Percentiles rank a stretch among this genome's conserved stretches.
These are phyloP conservation scores for Tolypeutes matacus DNA, from an alignment of 2,797 vertebrate species.

Conservation along the genomic window DNA sequence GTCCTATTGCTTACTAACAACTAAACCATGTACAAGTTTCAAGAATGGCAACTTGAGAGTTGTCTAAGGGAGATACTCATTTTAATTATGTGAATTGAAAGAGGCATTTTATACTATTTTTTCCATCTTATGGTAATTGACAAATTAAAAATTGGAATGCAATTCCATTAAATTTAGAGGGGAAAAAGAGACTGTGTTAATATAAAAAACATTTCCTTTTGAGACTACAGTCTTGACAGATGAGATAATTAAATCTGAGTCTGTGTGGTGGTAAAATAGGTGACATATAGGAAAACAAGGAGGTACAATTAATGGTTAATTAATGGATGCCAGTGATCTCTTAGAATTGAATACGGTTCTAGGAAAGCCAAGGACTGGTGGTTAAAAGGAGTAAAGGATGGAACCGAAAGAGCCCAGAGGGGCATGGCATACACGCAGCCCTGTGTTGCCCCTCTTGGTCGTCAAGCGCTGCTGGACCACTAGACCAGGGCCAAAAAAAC, in stretches of 20 bases:
- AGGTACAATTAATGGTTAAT: slow-evolving; percentile 54
- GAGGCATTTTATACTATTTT: slow-evolving; percentile 23
- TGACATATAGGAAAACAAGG: slow-evolving; percentile 63
- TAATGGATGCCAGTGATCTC: slow-evolving; percentile 37
- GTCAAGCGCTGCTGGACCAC: background rate
- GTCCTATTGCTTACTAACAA: slow-evolving; percentile 55
- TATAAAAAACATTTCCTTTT: slow-evolving; percentile 80
- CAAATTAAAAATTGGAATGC: slow-evolving; percentile 79
- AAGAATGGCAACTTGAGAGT: slow-evolving; percentile 77
- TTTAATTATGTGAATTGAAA: slow-evolving; percentile 75
- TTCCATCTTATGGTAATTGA: slow-evolving; percentile 76
- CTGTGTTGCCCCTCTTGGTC: background rate
- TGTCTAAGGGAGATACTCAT: slow-evolving; percentile 70
- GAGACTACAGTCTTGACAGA: slow-evolving; percentile 73
- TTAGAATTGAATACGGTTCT: slow-evolving; percentile 30
- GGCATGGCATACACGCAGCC: background rate
- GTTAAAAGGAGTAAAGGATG: background rate
- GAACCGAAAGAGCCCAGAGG: background rate
- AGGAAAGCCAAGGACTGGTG: background rate
- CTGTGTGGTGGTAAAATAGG: slow-evolving; percentile 67
- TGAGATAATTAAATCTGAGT: slow-evolving; percentile 76
- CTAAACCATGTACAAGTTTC: slow-evolving; percentile 37
- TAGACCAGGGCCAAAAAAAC: background rate
- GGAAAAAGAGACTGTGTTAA: slow-evolving; percentile 64
- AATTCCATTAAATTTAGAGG: slow-evolving; percentile 67